Evolutionary conservation across 2,888 invertebrate genomes (phyloP).

Genomic region (Rhopalosiphum nymphaeae): DNA sequence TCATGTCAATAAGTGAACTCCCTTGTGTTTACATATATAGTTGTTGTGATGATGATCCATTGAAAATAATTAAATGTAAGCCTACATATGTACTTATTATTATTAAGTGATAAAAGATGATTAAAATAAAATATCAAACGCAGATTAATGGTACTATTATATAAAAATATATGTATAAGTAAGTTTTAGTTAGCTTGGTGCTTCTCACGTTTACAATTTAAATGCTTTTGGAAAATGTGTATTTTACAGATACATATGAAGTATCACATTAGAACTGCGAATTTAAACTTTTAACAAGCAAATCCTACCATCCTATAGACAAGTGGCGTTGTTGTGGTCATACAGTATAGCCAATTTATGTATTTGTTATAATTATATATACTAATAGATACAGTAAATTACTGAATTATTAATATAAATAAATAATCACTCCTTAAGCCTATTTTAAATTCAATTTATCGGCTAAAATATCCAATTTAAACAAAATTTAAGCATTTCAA

Average conservation of each 20-base stretch:
- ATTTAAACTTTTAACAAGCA: background rate
- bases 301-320: background rate
- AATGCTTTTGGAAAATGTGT: background rate
- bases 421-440: no score
- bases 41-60: slow-evolving; percentile 50
- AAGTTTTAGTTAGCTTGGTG: background rate
- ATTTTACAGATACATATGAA: background rate
- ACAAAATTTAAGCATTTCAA: no score
- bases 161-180: background rate
- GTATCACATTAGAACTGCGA: background rate
- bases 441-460: no score
- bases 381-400: background rate
- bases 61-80: slow-evolving; percentile 60
- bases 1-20: slow-evolving; percentile 45
- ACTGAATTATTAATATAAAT: no score
- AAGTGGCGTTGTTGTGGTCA: background rate
- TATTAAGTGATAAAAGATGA: background rate
- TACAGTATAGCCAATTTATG: background rate
- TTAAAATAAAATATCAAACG: background rate
- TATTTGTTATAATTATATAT: background rate
- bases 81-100: background rate
- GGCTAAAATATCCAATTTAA: no score
- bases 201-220: background rate
- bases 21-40: slow-evolving; percentile 60
- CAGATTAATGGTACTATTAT: background rate